These are phyloP conservation scores for Schrankia costaestrigalis DNA, from an alignment of 2,888 invertebrate species.

Conservation along the genomic window DNA sequence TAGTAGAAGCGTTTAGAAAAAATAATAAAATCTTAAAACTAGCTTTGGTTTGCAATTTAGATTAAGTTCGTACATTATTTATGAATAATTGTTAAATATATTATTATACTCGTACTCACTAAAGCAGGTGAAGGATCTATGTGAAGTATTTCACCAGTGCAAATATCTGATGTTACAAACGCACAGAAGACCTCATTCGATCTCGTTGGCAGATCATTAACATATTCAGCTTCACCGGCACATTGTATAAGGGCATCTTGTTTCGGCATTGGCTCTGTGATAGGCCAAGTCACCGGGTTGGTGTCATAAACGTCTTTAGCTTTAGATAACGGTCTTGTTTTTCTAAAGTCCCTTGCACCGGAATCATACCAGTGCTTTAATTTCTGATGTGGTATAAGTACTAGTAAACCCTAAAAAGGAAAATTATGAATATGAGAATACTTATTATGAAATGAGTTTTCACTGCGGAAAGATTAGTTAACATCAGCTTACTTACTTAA, in stretches of 20 bases:
- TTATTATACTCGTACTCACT: slow-evolving; percentile 57
- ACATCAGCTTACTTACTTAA: no score
- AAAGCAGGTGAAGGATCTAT: slow-evolving; percentile 83
- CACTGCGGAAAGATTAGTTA: no score
- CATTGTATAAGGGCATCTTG: slow-evolving; percentile 82
- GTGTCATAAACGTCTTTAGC: slow-evolving; percentile 83
- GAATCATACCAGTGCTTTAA: slow-evolving; percentile 70
- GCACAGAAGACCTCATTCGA: slow-evolving; percentile 84
- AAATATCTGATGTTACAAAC: slow-evolving; percentile 79
- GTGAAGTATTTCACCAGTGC: slow-evolving; percentile 78
- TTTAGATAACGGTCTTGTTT: slow-evolving; percentile 80
- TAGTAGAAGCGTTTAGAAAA: no score
- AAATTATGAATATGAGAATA: no score
- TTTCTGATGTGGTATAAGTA: slow-evolving; percentile 66
- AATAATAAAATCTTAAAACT: no score
- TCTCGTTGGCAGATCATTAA: slow-evolving; percentile 80
- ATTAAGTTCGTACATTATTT: no score
- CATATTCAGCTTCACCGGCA: slow-evolving; percentile 84
- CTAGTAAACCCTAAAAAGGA: slow-evolving; percentile 76
- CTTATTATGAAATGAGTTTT: no score
- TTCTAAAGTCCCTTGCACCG: slow-evolving; percentile 69
- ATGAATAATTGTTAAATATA: neutral
- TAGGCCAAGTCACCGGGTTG: slow-evolving; percentile 82
- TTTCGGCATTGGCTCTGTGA: slow-evolving; percentile 84
- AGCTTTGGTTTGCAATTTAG: no score